Base-by-base conservation (phyloP, 2,888 invertebrate genomes). In the Eledona agricola region DNA sequence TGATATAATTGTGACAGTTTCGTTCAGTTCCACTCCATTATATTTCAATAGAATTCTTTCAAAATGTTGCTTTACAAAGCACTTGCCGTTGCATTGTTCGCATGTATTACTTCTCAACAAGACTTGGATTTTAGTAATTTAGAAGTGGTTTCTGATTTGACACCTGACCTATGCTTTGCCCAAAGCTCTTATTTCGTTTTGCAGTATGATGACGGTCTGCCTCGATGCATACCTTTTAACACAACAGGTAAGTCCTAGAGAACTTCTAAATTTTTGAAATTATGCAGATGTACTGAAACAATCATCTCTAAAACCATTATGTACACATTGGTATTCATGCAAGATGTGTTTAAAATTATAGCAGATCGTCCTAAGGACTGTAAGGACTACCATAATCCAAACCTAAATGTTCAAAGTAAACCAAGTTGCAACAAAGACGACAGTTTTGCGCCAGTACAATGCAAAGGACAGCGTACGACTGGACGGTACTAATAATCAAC, bases 401-500 rank as follows among this genome's bases (percentile, higher is more conserved):
- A 37, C 7, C 4, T 10, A 9, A 22, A 17, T 9, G 3, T 17
- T 7, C 4, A 20, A 17, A 34, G 23, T 47, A 71, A 74, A 28
- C 81, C 81, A 1, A 76, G 63, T 42, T 87, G 87, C 66, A 75
- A 81, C 32, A 72, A 78, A 11, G 81, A 85, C 65, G 85, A 83
- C 5, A 72, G 72, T 7, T 86, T 79, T 74, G 80, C 80, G 23
- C 79, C 86, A 1, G 83, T 83, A 54, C 87, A 87, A 69, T 87
- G 87, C 69, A 87, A 85, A 75, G 86, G 86, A 20, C 84, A 84
- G 63, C 19, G 16, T 1, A 62, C 74, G 57, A 77, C 80, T 55
- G 85, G 85, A 70, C 57, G 29, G 43, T 60, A 59, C 38, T 47
- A 42, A 20, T 45, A 28, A 50, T 34, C n/a, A 35, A 31, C 26